phyloP scores from a whole-genome alignment of 2,113 vertebrate genomes.

The Menura novaehollandiae region DNA sequence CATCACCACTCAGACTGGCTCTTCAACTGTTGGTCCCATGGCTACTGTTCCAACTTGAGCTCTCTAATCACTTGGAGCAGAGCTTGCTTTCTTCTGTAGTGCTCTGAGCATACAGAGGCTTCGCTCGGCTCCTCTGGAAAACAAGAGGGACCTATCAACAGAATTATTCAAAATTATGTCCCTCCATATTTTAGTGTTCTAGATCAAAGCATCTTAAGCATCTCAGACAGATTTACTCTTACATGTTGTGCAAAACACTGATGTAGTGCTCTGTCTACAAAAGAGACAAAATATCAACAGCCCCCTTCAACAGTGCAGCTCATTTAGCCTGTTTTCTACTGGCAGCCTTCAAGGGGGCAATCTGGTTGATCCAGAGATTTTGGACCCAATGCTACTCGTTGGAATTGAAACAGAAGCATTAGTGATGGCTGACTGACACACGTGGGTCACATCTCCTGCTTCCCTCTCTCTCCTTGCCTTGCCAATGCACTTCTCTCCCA shows the following conservation, averaged over 20 bases:
- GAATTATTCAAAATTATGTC: background rate
- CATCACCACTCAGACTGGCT: background rate
- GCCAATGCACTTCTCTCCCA: background rate
- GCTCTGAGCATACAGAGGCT: background rate
- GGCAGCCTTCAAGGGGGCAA: background rate
- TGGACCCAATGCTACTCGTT: slow-evolving; percentile 26
- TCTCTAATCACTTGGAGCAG: background rate
- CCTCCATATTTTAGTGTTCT: slow-evolving; percentile 48
- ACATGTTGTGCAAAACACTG: slow-evolving; percentile 47
- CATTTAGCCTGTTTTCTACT: background rate
- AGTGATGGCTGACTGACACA: background rate
- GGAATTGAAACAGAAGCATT: slow-evolving; percentile 9
- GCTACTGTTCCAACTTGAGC: background rate
- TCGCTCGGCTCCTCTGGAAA: background rate
- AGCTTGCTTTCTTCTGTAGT: background rate
- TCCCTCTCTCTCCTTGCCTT: background rate
- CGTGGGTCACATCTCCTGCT: background rate
- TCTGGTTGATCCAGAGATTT: background rate
- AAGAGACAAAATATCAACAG: slow-evolving; percentile 37
- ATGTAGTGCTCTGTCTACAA: slow-evolving; percentile 49
- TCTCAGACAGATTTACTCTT: slow-evolving; percentile 12
- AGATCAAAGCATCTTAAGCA: slow-evolving; percentile 24
- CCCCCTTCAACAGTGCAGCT: slow-evolving; percentile 17
- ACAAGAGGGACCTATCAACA: background rate
- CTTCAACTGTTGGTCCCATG: slow-evolving; percentile 28